A percentile compares a stretch with the other conserved stretches of the same genome.
Conservation (phyloP, 2,113 vertebrate species). For the Morone saxatilis region DNA sequence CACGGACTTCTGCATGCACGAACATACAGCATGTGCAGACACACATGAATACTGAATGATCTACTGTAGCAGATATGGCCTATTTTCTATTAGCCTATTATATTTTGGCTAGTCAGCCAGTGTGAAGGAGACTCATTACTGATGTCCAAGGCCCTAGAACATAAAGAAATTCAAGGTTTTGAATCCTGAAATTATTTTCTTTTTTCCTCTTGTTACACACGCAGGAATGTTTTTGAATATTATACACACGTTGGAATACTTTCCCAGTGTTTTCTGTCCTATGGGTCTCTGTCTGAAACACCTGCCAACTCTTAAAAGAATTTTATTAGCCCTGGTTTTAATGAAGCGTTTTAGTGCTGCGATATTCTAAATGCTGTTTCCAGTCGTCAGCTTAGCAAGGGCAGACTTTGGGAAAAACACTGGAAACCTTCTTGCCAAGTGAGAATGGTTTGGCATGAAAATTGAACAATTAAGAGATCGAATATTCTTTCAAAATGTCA, state of each 20-base stretch:
- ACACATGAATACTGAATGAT: background rate
- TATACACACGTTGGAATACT: background rate
- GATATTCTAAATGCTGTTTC: background rate
- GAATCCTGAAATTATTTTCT: background rate
- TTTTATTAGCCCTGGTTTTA: constrained; percentile 28
- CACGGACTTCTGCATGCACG: background rate
- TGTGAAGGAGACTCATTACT: background rate
- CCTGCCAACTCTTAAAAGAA: constrained; percentile 1
- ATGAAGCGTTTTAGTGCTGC: constrained; percentile 25
- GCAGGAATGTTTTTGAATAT: background rate
- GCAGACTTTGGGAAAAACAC: background rate
- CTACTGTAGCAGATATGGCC: background rate
- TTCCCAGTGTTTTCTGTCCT: background rate
- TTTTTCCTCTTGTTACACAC: background rate
- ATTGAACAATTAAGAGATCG: background rate
- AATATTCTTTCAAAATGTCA: background rate
- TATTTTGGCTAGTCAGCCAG: background rate
- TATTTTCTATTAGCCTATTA: background rate
- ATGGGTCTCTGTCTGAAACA: background rate
- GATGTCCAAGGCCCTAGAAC: background rate
- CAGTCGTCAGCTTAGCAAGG: background rate
- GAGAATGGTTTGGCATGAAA: background rate
- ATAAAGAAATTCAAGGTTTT: background rate
- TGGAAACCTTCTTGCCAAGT: background rate
- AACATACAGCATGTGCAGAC: background rate